Evolutionary conservation across 2,888 invertebrate species (phyloP), one percentile per base, ranked within the genome.

Genomic region (Agonopterix heracliana): DNA sequence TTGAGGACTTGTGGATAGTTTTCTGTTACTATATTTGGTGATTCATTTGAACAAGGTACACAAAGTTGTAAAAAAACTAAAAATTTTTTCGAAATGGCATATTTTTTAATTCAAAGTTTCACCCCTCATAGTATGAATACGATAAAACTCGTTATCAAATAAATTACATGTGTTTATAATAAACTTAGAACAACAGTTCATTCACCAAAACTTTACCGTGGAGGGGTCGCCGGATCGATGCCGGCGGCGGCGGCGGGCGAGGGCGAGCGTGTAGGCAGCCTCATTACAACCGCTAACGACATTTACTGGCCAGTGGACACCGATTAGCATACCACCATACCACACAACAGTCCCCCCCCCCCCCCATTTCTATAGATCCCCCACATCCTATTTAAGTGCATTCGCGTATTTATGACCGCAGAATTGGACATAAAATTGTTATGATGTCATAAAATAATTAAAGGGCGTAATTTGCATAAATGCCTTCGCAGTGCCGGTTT

Each of bases 191-290:
- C 26, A 26, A 26, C 26, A 52, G 47, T 53, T 53, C 49, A 50
- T 50, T 50, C 44, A 50, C 48, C 43, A 53, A 50, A 44, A 45
- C 34, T 41, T 49, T 3, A 36, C 40, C 45, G 50, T 41, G 34
- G 38, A 36, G 45, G 11, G 52, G 54, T 51, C 50, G 41, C 92
- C 93, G 4, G 94, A 93, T 58, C 94, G 54, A 53, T 53, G n/a
- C n/a, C n/a, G 40, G 14, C 9, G 34, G 36, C 45, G 45, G 10
- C 38, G 35, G 11, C 38, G 41, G 26, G 45, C 45, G 26, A 10
- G 44, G 17, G n/a, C 38, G 38, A 11, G 9, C 26, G 10, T 34
- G 36, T 13, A 17, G 35, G 26, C 48, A 54, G 52, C 53, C 63
- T 68, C 68, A 77, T 77, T 74, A 74, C 70, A 59, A 63, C 69